Conservation (phyloP, 2,888 invertebrate genomes). For the Lasioglossum morio region DNA sequence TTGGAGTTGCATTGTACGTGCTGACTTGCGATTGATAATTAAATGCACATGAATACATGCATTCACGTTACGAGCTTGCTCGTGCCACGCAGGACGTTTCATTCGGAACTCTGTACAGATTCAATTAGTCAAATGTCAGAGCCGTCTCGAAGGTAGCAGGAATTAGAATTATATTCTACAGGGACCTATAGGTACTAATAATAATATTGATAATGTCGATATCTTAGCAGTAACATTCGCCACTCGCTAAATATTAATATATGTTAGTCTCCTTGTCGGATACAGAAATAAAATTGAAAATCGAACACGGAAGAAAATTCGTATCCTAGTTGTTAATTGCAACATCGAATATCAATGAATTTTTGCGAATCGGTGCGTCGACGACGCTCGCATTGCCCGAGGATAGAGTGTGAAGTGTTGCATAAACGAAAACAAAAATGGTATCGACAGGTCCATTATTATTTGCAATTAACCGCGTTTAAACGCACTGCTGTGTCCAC, state of each 20-base stretch:
- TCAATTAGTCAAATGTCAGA: slow-evolving; percentile 55
- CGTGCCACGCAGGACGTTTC: slow-evolving; percentile 31
- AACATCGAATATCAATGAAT: not conserved
- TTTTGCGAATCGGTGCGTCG: not conserved
- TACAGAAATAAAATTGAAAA: not conserved
- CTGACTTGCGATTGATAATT: not conserved
- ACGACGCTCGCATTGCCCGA: too few species aligned
- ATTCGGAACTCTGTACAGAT: slow-evolving; percentile 39
- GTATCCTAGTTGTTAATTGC: not conserved
- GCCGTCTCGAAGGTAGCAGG: slow-evolving; percentile 28
- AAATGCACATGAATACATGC: slow-evolving; percentile 15
- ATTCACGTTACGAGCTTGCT: not conserved
- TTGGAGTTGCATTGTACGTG: not conserved
- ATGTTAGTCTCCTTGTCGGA: not conserved
- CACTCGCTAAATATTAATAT: not conserved
- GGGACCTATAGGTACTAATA: slow-evolving; percentile 21
- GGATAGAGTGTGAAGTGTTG: not conserved
- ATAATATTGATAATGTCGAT: slow-evolving; percentile 26
- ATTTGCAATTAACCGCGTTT: slow-evolving; percentile 63
- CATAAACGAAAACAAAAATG: slow-evolving; percentile 3
- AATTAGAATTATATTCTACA: slow-evolving; percentile 7
- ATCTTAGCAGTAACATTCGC: not conserved
- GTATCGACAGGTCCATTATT: slow-evolving; percentile 37
- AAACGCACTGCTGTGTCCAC: slow-evolving; percentile 16
- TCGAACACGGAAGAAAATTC: not conserved